Evolutionary conservation across 2,113 vertebrate genomes (phyloP), one percentile per base, ranked within the genome.

Genomic region (Callospermophilus lateralis): DNA sequence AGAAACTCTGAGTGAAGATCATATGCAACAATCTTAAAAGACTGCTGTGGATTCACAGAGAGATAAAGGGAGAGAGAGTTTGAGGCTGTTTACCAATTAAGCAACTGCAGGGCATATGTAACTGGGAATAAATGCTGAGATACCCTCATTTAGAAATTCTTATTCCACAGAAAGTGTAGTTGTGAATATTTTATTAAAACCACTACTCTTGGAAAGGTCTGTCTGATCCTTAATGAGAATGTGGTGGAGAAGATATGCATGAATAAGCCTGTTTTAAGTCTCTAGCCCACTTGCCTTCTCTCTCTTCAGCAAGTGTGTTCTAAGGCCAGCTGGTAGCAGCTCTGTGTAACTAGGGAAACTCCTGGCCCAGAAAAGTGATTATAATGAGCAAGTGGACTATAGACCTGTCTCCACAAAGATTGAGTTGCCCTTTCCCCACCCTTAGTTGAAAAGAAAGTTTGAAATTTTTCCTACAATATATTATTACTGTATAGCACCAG

Each of bases 101-200:
- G 58, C 73, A 78, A 58, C 87, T n/a, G 55, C 32, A 88, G 53
- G 53, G 53, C 45, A n/a, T 26, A 32, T 37, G 55, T 61, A 96
- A 80, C 84, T 96, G 67, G 65, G 19, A 84, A 96, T 94, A 72
- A 85, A 91, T 94, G 24, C 48, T 58, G 70, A 92, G 58, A 81
- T 67, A 8, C 61, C 32, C 11, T 51, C 92, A 67, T 42, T 83
- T 63, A 79, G 85, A 94, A 76, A 87, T 90, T 83, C n/a, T 73
- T 76, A 74, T n/a, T 83, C 20, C 32, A 22, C 34, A 87, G 63
- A 42, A 53, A 84, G 79, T 32, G 8, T 39, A 77, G 24, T n/a
- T 51, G 17, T 81, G 93, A 24, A 3, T 80, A 24, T 89, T 74
- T 97, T 92, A 45, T 86, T 94, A 51, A 91, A 90, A 89, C 10